phyloP scores from a whole-genome alignment of 92 coral and sea anemone species.

The Chrysogorgia sp. region DNA sequence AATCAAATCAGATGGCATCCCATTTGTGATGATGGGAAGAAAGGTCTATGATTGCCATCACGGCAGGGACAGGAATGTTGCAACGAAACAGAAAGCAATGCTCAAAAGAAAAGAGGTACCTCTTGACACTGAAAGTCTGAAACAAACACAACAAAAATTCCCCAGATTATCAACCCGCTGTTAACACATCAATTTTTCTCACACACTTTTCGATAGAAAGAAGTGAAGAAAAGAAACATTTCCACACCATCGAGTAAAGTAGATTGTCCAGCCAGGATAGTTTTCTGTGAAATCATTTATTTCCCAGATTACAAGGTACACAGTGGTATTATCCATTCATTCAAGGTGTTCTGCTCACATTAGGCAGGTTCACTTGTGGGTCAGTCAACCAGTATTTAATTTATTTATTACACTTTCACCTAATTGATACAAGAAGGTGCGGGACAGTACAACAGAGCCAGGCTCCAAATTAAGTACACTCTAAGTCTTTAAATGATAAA shows the following conservation, averaged over 20 bases:
- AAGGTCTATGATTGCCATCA: conserved; percentile 30
- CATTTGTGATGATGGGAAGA: conserved; percentile 29
- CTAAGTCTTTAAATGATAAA: too few species aligned
- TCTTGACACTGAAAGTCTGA: not conserved
- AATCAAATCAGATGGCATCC: conserved; percentile 26
- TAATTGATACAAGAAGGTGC: too few species aligned
- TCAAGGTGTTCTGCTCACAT: too few species aligned
- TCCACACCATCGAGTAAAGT: conserved; percentile 8
- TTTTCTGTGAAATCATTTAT: conserved; percentile 23
- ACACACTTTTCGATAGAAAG: not conserved
- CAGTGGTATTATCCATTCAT: too few species aligned
- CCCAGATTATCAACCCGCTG: not conserved
- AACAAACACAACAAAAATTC: not conserved
- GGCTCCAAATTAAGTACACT: too few species aligned
- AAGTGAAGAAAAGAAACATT: not conserved
- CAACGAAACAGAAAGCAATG: not conserved
- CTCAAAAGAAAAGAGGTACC: conserved; percentile 9
- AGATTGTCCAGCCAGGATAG: conserved; percentile 33
- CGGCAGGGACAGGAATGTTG: conserved; percentile 17
- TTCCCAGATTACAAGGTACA: conserved; percentile 29
- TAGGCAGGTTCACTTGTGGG: too few species aligned
- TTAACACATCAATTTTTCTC: not conserved
- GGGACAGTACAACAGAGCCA: too few species aligned
- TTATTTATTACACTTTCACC: too few species aligned
- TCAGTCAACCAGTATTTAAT: too few species aligned